Base-by-base conservation (phyloP, 2,113 vertebrate genomes). In the Cephalopholis sonnerati region DNA sequence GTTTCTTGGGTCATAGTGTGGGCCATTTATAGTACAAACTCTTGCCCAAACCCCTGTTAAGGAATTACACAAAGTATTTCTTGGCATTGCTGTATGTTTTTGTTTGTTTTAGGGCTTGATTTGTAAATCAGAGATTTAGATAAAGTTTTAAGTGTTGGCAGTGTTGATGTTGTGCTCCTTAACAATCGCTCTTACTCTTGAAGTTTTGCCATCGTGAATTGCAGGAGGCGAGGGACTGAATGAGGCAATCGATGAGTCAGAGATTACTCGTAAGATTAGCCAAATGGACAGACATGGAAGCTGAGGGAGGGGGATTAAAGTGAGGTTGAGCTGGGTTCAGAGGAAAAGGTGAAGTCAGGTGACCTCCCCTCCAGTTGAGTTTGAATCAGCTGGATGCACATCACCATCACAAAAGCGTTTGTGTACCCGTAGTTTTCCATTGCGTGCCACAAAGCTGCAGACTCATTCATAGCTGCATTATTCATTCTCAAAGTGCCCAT, bases 381-480 rank as follows among this genome's bases (percentile, higher is more conserved):
- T 41, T 63, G 50, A 81, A 50, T 50, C 54, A 62, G 55, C 22
- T 27, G 76, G 39, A 66, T 18, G 0, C 24, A n/a, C 54, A 41
- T 25, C 48, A 15, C 17, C 1, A 0, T 46, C 5, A 68, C 25
- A 27, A 32, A 9, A 22, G 18, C 0, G 1, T 29, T 54, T 67
- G 70, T 17, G 77, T 63, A 58, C 12, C 20, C 78, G 10, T 17
- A 22, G 48, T 71, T 80, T 79, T 58, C 59, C 22, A 11, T 77
- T 29, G 75, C 61, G 70, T 87, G 65, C 67, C 77, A 90, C 59
- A 83, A 89, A 92, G 76, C 81, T 89, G 90, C 91, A 77, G 87
- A 81, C 86, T 93, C 86, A 89, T 79, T 89, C 76, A 53, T 44
- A 76, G 71, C 83, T 93, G 83, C 93, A 95, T 94, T 94, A 93